Evolutionary conservation across 2,113 vertebrate species (phyloP), one percentile per base, ranked within the genome.

Genomic region (Eleginops maclovinus): DNA sequence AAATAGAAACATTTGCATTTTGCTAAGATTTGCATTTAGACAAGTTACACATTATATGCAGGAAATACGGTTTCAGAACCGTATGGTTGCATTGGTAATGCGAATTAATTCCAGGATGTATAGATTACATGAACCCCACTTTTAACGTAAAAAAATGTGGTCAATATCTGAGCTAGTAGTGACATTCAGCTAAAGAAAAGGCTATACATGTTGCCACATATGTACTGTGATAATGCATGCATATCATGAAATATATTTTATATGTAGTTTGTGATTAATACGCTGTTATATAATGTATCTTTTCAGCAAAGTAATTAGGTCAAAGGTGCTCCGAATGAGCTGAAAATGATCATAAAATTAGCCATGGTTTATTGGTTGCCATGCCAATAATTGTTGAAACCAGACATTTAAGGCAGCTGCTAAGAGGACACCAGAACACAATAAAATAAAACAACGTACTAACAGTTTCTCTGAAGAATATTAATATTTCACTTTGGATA

Each of bases 11-110:
- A 83, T 75, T 82, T 84, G 53, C 50, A 53, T 63, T 78, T 71
- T 74, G 63, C 68, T 58, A 46, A 75, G 40, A 88, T 90, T 80
- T 85, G 80, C 81, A 87, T 90, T 90, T 86, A 89, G 70, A 89
- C 76, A 77, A 82, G 44, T 65, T 46, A 69, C 21, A 79, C 11
- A 41, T 19, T 61, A 16, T 40, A 28, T 53, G 21, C 8, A 16
- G 50, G 65, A 56, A 62, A 88, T 77, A 50, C 55, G n/a, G 31
- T 72, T 83, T 59, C 24, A 63, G 56, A 56, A 36, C 11, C 40
- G 10, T 21, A 63, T 47, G 41, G 59, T 62, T 69, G 55, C 65
- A 50, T 44, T 59, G 68, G 50, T 76, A 77, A 56, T 79, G 46
- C 65, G 21, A 40, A 54, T 72, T 46, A 58, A 82, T 22, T 60